phyloP scores from a whole-genome alignment of 2,113 vertebrate species.

The Grus americana region DNA sequence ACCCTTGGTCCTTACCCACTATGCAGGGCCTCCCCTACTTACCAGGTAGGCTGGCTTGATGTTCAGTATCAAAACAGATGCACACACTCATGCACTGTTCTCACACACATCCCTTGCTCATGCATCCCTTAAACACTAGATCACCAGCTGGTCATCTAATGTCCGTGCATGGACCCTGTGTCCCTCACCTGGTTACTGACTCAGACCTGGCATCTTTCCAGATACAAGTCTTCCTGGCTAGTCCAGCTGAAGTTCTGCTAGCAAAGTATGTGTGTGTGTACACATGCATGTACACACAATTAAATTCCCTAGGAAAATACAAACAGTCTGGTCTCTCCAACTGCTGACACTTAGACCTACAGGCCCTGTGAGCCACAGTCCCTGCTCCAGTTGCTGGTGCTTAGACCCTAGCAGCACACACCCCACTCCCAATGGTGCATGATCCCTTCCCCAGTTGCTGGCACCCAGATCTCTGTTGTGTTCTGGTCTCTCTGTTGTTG shows the following conservation, averaged over 20 bases:
- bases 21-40: neutral
- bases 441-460: neutral
- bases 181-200: neutral
- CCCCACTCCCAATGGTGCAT: fast-evolving
- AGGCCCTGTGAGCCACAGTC: neutral
- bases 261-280: neutral
- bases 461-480: neutral
- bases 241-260: neutral
- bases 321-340: neutral
- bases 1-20: neutral
- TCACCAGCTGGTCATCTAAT: neutral
- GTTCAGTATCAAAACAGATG: neutral
- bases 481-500: neutral
- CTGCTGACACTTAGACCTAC: neutral
- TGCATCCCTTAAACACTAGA: neutral
- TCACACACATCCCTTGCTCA: neutral
- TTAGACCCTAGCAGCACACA: neutral
- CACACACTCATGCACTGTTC: neutral
- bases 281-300: neutral
- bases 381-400: neutral
- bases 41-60: neutral
- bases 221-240: neutral
- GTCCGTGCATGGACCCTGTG: fast-evolving
- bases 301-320: neutral
- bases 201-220: neutral